phyloP scores from a whole-genome alignment of 2,888 invertebrate species.

The Euzophera pinguis region DNA sequence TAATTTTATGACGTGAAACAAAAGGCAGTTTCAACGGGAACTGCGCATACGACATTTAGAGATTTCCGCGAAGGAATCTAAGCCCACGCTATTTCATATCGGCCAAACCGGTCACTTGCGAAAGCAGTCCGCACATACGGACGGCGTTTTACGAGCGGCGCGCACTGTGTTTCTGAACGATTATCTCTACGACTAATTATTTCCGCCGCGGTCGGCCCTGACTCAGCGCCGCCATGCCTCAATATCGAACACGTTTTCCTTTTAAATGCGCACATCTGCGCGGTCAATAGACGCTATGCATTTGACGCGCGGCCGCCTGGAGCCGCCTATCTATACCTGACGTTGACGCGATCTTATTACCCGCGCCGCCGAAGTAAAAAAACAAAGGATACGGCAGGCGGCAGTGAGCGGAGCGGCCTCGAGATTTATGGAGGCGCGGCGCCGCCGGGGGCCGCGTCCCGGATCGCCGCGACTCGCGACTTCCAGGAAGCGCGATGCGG shows the following conservation, averaged over 20 bases:
- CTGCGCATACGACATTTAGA: slow-evolving; percentile 6
- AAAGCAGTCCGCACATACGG: slow-evolving; percentile 14
- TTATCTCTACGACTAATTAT: slow-evolving; percentile 60
- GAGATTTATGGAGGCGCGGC: slow-evolving; percentile 63
- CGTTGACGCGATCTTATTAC: slow-evolving; percentile 73
- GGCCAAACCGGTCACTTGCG: slow-evolving; percentile 16
- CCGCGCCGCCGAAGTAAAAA: slow-evolving; percentile 46
- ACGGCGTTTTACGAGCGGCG: slow-evolving; percentile 23
- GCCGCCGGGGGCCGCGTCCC: slow-evolving; percentile 57
- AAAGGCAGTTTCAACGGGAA: slow-evolving; percentile 9
- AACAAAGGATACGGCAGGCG: slow-evolving; percentile 57
- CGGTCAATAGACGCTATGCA: slow-evolving; percentile 47
- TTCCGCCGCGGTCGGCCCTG: slow-evolving; percentile 38
- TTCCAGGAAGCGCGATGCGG: slow-evolving; percentile 66
- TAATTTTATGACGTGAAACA: slow-evolving; percentile 8
- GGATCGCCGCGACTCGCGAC: slow-evolving; percentile 39
- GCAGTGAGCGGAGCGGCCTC: slow-evolving; percentile 22
- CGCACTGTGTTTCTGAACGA: slow-evolving; percentile 38
- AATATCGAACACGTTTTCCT: slow-evolving; percentile 24
- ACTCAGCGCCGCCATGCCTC: slow-evolving; percentile 23
- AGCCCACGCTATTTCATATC: slow-evolving; percentile 9
- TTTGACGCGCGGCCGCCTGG: slow-evolving; percentile 35
- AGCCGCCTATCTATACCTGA: slow-evolving; percentile 60
- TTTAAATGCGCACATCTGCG: slow-evolving; percentile 45
- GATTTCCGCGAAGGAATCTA: slow-evolving; percentile 11